Evolutionary conservation across 1,140 invertebrate genomes (phyloP).

Genomic region (Scaptodrosophila lebanonensis): DNA sequence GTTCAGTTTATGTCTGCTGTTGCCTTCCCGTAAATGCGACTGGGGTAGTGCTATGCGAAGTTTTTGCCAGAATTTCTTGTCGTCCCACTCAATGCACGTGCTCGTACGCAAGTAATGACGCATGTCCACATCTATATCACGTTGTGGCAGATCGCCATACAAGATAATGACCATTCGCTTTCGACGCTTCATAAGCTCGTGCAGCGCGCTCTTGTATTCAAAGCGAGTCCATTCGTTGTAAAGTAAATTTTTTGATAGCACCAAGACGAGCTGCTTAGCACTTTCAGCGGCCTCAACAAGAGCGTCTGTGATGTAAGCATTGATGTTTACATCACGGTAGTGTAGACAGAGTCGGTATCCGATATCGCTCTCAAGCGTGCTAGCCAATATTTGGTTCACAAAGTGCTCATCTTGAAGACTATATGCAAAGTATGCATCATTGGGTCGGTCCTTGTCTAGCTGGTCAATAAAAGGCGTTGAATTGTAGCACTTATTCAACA

Average conservation of each 20-base stretch:
- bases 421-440: conserved; percentile 94
- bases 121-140: conserved; percentile 93
- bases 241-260: conserved; percentile 94
- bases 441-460: conserved; percentile 89
- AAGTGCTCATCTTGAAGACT: conserved; percentile 93
- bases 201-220: conserved; percentile 94
- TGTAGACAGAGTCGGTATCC: conserved; percentile 90
- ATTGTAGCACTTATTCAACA: conserved; percentile 87
- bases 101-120: conserved; percentile 92
- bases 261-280: conserved; percentile 91
- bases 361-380: conserved; percentile 87
- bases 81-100: conserved; percentile 93
- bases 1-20: too few relatives aligned
- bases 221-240: conserved; percentile 96
- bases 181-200: conserved; percentile 90
- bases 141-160: conserved; percentile 88
- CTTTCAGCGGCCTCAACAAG: conserved; percentile 94
- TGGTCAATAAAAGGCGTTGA: conserved; percentile 84
- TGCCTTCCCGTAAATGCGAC: conserved; percentile 80
- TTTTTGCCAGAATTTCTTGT: conserved; percentile 96
- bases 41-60: conserved; percentile 88
- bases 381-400: conserved; percentile 89
- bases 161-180: conserved; percentile 91
- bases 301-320: conserved; percentile 90
- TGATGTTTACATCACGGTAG: conserved; percentile 90